Conservation (phyloP, 2,113 vertebrate species). For the Nesogale talazaci region DNA sequence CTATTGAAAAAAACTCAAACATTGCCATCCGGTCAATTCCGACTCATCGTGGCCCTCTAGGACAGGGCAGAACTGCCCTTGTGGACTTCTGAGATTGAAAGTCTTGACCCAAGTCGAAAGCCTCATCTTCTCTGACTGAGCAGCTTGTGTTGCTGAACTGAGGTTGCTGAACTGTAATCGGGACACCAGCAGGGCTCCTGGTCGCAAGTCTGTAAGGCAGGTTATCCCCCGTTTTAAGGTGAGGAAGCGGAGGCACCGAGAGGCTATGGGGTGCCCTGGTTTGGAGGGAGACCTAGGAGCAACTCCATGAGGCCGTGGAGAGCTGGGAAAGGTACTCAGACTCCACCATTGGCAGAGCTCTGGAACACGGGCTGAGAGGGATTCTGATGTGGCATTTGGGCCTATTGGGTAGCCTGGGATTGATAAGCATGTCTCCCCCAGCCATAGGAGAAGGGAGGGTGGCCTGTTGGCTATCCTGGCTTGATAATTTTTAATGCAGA, state of each 20-base stretch:
- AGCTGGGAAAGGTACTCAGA: neutral
- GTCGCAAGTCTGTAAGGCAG: neutral
- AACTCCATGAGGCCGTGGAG: neutral
- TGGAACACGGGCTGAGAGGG: neutral
- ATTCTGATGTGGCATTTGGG: neutral
- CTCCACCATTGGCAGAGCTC: neutral
- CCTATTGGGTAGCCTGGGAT: neutral
- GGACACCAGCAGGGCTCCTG: too few relatives aligned
- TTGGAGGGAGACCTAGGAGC: neutral
- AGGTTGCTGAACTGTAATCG: too few relatives aligned
- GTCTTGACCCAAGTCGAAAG: too few relatives aligned
- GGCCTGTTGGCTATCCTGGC: neutral
- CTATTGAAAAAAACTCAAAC: neutral
- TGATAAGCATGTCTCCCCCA: accelerated
- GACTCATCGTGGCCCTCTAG: too few relatives aligned
- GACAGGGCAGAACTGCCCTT: too few relatives aligned
- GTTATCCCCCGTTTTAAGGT: neutral
- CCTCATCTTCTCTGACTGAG: too few relatives aligned
- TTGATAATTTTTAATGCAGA: neutral
- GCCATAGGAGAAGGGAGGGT: neutral
- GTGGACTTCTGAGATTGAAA: too few relatives aligned
- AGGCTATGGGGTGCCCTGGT: neutral
- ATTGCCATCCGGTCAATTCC: too few relatives aligned
- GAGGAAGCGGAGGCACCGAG: neutral
- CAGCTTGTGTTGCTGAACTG: too few relatives aligned